Evolutionary conservation across 2,888 invertebrate species (phyloP), one percentile per base, ranked within the genome.

Genomic region (Proisotoma minuta): DNA sequence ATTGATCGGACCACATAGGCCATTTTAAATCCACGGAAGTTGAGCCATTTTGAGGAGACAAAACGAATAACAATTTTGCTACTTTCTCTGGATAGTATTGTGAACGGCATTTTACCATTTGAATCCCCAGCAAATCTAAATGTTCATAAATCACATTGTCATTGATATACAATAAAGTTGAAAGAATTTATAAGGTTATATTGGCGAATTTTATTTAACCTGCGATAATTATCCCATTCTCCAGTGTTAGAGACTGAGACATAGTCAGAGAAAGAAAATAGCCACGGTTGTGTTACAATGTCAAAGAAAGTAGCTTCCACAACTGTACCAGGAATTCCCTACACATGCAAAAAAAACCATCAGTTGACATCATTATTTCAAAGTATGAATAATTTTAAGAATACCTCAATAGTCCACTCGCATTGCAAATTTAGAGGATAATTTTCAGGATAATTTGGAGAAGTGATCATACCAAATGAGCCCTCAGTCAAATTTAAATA

Each of bases 11-110:
- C 72, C 1, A 66, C 61, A 47, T 72, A 72, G 8, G 63, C 50
- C 49, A 72, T 39, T 48, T 70, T 69, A 49, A 72, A 69, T 10
- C 72, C 72, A 8, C 72, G 52, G 65, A 69, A 72, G 53, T 72
- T 72, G 18, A 72, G 52, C 50, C 65, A 64, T 23, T 34, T 28
- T 0, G 64, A 64, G 2, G 72, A 60, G 4, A 67, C 60, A 47
- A 72, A 70, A 3, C 70, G 64, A 39, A 72, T 28, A 1, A 39
- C 58, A 1, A 72, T n/a, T n/a, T n/a, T n/a, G 23, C 60, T 61
- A 24, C 66, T 72, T 15, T 57, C 64, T 47, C 62, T 59, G 10
- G 68, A 68, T 15, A 68, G 28, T 8, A 72, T 20, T 10, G 70
- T 63, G 26, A 63, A 70, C 12, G 72, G 72, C 52, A 65, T 69